These are phyloP conservation scores for Cheirogaleus major DNA, from an alignment of 2,797 vertebrate genomes.

Conservation along the genomic window DNA sequence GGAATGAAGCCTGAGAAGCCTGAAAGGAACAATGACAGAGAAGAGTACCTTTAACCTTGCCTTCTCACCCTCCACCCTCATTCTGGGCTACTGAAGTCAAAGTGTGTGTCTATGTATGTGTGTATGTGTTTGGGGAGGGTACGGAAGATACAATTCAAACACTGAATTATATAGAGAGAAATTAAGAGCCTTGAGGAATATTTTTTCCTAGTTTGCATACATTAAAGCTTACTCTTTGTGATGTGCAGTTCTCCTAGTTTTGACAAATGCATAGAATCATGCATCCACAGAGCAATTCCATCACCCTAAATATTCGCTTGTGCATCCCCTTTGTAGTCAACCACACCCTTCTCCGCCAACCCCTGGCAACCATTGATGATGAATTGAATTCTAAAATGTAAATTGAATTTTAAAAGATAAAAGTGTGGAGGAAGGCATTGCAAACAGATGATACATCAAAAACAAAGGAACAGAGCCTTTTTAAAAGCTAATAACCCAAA, in stretches of 20 bases:
- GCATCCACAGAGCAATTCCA: not conserved
- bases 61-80: not conserved
- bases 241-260: not conserved
- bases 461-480: slow-evolving; percentile 32
- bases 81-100: not conserved
- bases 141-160: slow-evolving; percentile 38
- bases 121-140: not conserved
- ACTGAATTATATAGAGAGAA: slow-evolving; percentile 35
- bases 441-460: not conserved
- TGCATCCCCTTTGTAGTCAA: not conserved
- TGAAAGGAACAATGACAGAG: not conserved
- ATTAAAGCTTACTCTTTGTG: slow-evolving; percentile 9
- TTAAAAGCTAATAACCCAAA: not conserved
- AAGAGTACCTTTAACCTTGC: not conserved
- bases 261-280: slow-evolving; percentile 13
- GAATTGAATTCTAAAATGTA: slow-evolving; percentile 37
- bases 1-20: not conserved
- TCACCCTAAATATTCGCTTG: slow-evolving; percentile 17
- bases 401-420: slow-evolving; percentile 59
- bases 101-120: not conserved
- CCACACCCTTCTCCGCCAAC: not conserved
- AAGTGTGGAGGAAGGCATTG: not conserved
- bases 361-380: slow-evolving; percentile 28
- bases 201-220: slow-evolving; percentile 8
- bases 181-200: slow-evolving; percentile 30